phyloP scores from a whole-genome alignment of 1,140 invertebrate genomes.

The Drosophila bifasciata region DNA sequence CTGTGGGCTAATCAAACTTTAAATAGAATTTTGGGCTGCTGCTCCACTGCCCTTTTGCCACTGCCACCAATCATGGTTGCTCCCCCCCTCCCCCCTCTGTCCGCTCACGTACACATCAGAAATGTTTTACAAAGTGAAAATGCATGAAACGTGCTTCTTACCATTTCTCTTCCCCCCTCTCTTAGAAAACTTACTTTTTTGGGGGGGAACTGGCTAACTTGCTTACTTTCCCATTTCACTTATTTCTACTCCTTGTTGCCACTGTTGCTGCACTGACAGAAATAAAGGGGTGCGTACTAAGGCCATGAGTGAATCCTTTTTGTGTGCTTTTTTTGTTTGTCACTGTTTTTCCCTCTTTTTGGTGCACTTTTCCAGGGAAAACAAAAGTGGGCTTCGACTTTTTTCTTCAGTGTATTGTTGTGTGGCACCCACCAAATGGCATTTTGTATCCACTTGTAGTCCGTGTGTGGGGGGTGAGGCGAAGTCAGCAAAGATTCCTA shows the following conservation, averaged over 20 bases:
- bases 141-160: constrained; percentile 71
- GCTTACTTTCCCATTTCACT: constrained; percentile 43
- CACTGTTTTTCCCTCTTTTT: too few relatives aligned
- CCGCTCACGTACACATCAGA: constrained; percentile 72
- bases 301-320: too few relatives aligned
- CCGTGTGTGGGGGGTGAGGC: background rate
- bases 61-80: too few relatives aligned
- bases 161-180: constrained; percentile 37
- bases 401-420: constrained; percentile 5
- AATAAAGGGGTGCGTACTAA: too few relatives aligned
- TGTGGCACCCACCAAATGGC: constrained; percentile 67
- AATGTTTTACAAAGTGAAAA: constrained; percentile 82
- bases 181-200: constrained; percentile 35
- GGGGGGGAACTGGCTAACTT: constrained; percentile 49
- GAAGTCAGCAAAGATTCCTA: constrained; percentile 11
- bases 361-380: too few relatives aligned
- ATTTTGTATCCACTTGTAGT: constrained; percentile 59
- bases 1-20: constrained; percentile 73
- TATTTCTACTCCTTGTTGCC: constrained; percentile 1
- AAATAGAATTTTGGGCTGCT: constrained; percentile 71
- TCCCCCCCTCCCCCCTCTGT: background rate
- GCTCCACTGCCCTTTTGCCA: constrained; percentile 10
- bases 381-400: too few relatives aligned
- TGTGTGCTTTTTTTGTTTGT: too few relatives aligned
- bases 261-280: background rate